phyloP scores from a whole-genome alignment of 2,113 vertebrate species.

The Lepus americanus region DNA sequence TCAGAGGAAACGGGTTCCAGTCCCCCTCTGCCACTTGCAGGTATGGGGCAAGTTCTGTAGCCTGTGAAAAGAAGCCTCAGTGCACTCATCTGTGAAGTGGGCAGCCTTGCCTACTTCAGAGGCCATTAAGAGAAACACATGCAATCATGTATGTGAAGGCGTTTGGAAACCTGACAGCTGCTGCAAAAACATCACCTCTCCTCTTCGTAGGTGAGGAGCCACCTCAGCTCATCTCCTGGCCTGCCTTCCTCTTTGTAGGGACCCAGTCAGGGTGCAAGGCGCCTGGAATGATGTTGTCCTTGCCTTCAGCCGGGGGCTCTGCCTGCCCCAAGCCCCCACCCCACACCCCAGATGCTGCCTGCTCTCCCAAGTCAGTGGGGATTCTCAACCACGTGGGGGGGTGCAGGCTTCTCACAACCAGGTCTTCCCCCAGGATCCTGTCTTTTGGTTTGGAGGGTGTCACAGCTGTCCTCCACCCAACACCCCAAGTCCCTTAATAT shows the following conservation, averaged over 20 bases:
- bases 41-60: background rate
- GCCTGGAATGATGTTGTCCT: background rate
- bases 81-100: background rate
- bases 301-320: background rate
- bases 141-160: background rate
- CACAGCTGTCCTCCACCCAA: background rate
- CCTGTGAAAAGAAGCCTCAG: background rate
- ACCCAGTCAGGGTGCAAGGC: background rate
- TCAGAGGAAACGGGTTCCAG: slow-evolving; percentile 5
- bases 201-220: background rate
- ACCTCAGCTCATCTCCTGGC: background rate
- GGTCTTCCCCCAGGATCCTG: background rate
- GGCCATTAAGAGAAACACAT: background rate
- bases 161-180: background rate
- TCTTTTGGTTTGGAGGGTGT: background rate
- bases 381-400: background rate
- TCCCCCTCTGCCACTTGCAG: background rate
- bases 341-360: background rate
- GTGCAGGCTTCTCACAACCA: background rate
- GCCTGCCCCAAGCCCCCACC: background rate
- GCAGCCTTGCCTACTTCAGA: background rate
- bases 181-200: background rate
- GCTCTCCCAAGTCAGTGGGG: background rate
- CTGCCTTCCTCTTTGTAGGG: background rate
- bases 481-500: background rate